These are phyloP conservation scores for honey bee (Apis mellifera) DNA, from an alignment of 1,140 invertebrate species.

Conservation along the genomic window Amel_HAv3.1 CM009936.2:3753001-3753500, in stretches of 20 bases:
- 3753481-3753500: constrained; percentile 13
- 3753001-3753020: not conserved
- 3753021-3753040: not conserved
- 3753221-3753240: not conserved
- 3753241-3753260: not conserved
- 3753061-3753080: not conserved
- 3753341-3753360: not conserved
- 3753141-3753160: constrained; percentile 9
- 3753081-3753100: not conserved
- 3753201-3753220: not conserved
- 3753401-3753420: not conserved
- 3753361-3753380: not conserved
- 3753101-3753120: constrained; percentile 19
- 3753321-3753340: not conserved
- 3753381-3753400: not conserved
- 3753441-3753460: not conserved
- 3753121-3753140: constrained; percentile 25
- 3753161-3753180: not conserved
- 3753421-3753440: not conserved
- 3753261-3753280: not conserved
- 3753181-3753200: not conserved
- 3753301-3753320: not conserved
- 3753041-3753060: not conserved
- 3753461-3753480: not conserved
- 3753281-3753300: not conserved